Conservation (phyloP, 2,113 vertebrate genomes). For the Balaenoptera acutorostrata region DNA sequence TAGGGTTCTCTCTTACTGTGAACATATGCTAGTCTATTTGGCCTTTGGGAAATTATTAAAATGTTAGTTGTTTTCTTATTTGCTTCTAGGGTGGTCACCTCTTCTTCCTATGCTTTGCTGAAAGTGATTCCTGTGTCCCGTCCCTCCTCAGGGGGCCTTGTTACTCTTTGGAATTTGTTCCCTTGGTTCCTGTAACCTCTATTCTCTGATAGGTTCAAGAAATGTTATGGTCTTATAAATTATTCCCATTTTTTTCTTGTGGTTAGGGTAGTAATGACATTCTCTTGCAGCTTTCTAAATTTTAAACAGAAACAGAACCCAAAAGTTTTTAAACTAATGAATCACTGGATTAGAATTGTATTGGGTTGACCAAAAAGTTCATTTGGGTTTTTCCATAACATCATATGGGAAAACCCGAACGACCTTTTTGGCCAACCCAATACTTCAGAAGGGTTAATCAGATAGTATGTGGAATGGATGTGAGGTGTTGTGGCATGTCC, state of each 20-base stretch:
- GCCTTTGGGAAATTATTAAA: not conserved
- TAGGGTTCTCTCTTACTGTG: not conserved
- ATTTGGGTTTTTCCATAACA: no score
- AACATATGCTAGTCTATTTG: not conserved
- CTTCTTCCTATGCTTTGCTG: not conserved
- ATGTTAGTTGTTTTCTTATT: not conserved
- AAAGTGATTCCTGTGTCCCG: not conserved
- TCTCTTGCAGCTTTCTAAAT: not conserved
- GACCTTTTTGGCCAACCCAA: no score
- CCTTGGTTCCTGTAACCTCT: not conserved
- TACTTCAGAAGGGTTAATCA: not conserved
- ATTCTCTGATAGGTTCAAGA: not conserved
- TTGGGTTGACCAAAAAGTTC: no score
- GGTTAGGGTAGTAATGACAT: not conserved
- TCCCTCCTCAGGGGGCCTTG: not conserved
- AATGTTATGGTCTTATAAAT: not conserved
- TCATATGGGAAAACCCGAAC: no score
- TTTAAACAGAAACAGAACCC: not conserved
- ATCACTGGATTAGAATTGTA: not conserved
- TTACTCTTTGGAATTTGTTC: not conserved
- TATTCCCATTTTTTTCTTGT: not conserved
- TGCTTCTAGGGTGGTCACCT: not conserved
- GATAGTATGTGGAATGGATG: not conserved
- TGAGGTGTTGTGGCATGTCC: not conserved
- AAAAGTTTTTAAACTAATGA: not conserved